A percentile compares a stretch with the other conserved stretches of the same genome.
Conservation (phyloP, 2,888 invertebrate species). For the Nephrotoma guestfalica region DNA sequence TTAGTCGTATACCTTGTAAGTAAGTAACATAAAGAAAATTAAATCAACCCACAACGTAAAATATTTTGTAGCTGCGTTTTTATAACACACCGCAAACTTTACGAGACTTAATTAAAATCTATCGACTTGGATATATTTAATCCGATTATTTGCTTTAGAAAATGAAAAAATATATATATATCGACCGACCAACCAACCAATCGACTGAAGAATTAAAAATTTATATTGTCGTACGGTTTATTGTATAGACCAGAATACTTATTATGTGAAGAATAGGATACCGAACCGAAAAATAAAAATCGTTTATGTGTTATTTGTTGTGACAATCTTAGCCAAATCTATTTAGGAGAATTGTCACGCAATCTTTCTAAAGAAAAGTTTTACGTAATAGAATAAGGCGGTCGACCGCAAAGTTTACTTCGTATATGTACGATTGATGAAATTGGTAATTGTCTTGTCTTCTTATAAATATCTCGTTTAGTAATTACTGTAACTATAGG, state of each 20-base stretch:
- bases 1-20: neutral
- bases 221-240: neutral
- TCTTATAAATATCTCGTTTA: too few species aligned
- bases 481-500: too few species aligned
- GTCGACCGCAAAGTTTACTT: neutral
- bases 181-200: neutral
- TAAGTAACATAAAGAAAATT: neutral
- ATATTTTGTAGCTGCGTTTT: neutral
- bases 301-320: neutral
- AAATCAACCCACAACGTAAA: neutral
- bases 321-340: neutral
- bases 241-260: neutral
- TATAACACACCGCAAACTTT: neutral
- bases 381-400: neutral
- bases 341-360: neutral
- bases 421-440: neutral
- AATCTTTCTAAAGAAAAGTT: neutral
- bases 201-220: neutral
- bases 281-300: neutral
- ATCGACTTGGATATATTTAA: neutral
- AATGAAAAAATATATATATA: neutral
- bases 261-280: neutral
- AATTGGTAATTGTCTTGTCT: neutral
- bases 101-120: neutral
- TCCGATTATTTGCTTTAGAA: neutral